Evolutionary conservation across 2,888 invertebrate genomes (phyloP), one percentile per base, ranked within the genome.

Genomic region (Lapara coniferarum): DNA sequence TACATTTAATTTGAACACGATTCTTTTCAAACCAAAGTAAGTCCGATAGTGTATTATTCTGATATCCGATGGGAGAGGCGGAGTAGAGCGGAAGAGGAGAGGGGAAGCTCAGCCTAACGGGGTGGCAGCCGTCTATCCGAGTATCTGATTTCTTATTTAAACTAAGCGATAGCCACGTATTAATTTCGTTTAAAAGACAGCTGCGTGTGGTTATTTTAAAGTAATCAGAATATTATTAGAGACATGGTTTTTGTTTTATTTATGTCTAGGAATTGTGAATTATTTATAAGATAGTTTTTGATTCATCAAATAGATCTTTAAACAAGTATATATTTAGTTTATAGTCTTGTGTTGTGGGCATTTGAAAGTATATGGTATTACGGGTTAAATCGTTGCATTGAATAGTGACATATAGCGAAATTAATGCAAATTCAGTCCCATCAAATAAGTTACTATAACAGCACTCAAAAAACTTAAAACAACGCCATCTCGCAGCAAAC

Each of bases 81-180:
- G 25, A 6, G 10, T 19, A 25, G 12, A 8, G 16, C 16, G 16
- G 56, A 8, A 13, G 46, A 19, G 46, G 53, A 16, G 2, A 0
- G 53, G 53, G 16, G 16, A 5, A n/a, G 16, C n/a, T 25, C 37
- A 8, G 37, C 53, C 10, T 16, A 16, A 10, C 7, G 16, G 44
- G 59, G 59, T 10, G 44, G 8, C 10, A 3, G 3, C 44, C 46
- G 46, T 19, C 63, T 19, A 63, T 13, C 46, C 63, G 19, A 63
- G 63, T 63, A 63, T 63, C 63, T 63, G 63, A 63, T 63, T 63
- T 63, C 63, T 63, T 63, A 63, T 63, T 63, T 63, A 63, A 63
- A 63, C 63, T 63, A 19, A 63, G 49, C 13, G 63, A 30, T 30
- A 37, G 57, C 46, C 19, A 49, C 49, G 46, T 63, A 59, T 63